Evolutionary conservation across 2,888 invertebrate species (phyloP).

Genomic region (Ctena decussata): DNA sequence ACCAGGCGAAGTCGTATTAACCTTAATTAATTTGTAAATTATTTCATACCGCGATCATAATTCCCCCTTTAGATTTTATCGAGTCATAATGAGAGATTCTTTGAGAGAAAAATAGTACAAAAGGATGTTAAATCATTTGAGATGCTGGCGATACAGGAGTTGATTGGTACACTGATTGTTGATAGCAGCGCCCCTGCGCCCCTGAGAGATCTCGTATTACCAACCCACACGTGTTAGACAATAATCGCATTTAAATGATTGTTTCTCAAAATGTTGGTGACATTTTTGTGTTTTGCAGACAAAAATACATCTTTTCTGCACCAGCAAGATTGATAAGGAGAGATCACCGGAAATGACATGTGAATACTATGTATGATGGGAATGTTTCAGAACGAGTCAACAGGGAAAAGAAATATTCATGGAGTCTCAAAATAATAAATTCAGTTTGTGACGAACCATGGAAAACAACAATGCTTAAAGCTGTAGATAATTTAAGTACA

Average conservation of each 20-base stretch:
- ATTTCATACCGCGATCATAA: constrained; percentile 34
- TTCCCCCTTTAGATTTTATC: constrained; percentile 32
- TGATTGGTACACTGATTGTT: not conserved
- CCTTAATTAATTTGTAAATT: constrained; percentile 36
- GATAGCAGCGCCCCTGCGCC: not conserved
- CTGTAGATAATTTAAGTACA: too few relatives aligned
- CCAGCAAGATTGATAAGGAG: not conserved
- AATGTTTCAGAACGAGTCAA: not conserved
- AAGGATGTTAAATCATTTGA: not conserved
- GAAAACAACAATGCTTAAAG: too few relatives aligned
- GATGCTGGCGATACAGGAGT: not conserved
- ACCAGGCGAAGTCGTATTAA: constrained; percentile 35
- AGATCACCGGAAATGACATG: not conserved
- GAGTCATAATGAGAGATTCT: constrained; percentile 3
- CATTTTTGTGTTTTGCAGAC: not conserved
- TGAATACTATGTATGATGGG: not conserved
- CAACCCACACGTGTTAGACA: not conserved
- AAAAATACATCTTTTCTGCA: not conserved
- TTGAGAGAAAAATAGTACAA: not conserved
- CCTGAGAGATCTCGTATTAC: not conserved
- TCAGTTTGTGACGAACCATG: too few relatives aligned
- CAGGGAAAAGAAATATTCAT: too few relatives aligned
- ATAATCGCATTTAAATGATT: not conserved
- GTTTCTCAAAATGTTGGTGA: not conserved
- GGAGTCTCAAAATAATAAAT: too few relatives aligned